phyloP scores from a whole-genome alignment of 1,140 invertebrate genomes.

The Sinella curviseta region DNA sequence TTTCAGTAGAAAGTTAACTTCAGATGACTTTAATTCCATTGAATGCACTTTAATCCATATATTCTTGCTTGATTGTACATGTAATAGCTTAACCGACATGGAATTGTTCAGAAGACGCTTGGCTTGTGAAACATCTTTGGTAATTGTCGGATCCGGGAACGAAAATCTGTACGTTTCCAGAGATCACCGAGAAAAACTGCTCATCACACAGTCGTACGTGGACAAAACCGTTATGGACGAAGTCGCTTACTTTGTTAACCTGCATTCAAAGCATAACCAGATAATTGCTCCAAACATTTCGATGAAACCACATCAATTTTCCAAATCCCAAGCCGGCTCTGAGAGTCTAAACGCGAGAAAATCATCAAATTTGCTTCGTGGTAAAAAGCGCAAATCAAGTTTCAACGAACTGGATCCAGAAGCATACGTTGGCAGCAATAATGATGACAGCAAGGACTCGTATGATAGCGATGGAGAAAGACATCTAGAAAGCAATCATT shows the following conservation, averaged over 20 bases:
- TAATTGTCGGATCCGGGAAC: slow-evolving; percentile 81
- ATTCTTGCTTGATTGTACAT: slow-evolving; percentile 10
- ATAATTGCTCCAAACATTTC: neutral
- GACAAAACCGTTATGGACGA: slow-evolving; percentile 70
- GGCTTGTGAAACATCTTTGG: slow-evolving; percentile 71
- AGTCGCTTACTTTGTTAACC: slow-evolving; percentile 38
- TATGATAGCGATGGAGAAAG: neutral
- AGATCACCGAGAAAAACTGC: slow-evolving; percentile 68
- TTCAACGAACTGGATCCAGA: neutral
- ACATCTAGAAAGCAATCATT: too few relatives aligned
- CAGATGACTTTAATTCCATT: too few relatives aligned
- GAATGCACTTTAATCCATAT: neutral
- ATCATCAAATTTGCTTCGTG: neutral
- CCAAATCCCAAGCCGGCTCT: neutral
- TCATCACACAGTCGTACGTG: slow-evolving; percentile 78
- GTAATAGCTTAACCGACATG: slow-evolving; percentile 68
- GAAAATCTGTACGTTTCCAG: slow-evolving; percentile 72
- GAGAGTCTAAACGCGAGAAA: neutral
- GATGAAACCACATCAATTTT: neutral
- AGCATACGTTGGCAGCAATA: neutral
- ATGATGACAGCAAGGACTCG: neutral
- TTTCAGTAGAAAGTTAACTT: neutral
- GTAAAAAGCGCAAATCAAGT: neutral
- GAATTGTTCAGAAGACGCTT: slow-evolving; percentile 75
- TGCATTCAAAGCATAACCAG: slow-evolving; percentile 6